phyloP scores from a whole-genome alignment of 1,140 invertebrate species.

The Pteromalus puparum region DNA sequence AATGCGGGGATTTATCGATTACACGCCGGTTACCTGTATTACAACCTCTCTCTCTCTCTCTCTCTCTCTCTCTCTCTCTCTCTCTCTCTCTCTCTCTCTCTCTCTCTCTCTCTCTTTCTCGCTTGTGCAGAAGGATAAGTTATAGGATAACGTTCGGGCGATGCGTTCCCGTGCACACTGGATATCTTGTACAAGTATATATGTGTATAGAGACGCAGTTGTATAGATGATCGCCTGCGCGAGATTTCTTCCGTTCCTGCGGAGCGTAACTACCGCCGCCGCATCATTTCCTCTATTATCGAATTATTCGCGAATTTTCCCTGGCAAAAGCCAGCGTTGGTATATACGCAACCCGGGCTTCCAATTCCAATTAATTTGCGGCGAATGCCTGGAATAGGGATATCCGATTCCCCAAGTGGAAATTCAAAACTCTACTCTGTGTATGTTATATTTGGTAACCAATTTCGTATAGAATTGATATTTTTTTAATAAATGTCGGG shows the following conservation, averaged over 20 bases:
- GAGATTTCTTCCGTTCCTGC: neutral
- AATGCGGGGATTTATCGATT: conserved; percentile 39
- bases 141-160: conserved; percentile 37
- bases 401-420: neutral
- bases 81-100: conserved; percentile 7
- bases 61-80: conserved; percentile 2
- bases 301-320: neutral
- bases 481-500: no score
- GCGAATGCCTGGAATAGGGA: neutral
- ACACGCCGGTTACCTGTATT: neutral
- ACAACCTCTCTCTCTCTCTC: conserved; percentile 14
- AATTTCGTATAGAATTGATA: no score
- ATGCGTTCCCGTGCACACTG: neutral
- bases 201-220: no score
- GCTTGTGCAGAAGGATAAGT: conserved; percentile 27
- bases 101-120: conserved; percentile 10
- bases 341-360: neutral
- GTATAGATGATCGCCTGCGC: neutral
- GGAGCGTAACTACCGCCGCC: neutral
- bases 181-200: neutral
- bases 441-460: no score
- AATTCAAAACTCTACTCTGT: no score
- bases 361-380: neutral
- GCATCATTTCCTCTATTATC: neutral
- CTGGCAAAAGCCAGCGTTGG: neutral